These are phyloP conservation scores for Tetramorium bicarinatum DNA, from an alignment of 2,888 invertebrate genomes.

Conservation along the genomic window DNA sequence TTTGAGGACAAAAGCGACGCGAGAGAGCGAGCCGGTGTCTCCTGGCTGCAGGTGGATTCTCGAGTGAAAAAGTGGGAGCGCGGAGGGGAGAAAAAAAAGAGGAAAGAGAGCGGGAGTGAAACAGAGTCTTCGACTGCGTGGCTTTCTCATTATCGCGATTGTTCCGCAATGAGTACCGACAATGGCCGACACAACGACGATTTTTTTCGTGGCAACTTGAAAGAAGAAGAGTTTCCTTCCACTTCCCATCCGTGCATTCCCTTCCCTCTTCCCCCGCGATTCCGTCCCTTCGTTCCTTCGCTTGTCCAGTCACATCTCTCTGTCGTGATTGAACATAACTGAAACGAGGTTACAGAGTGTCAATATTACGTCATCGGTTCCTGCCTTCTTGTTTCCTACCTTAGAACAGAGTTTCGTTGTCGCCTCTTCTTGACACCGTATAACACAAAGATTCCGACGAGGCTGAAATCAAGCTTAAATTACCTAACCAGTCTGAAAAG, in stretches of 20 bases:
- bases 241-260: background rate
- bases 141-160: slow-evolving; percentile 85
- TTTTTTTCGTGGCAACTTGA: slow-evolving; percentile 77
- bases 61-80: slow-evolving; percentile 20
- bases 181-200: slow-evolving; percentile 80
- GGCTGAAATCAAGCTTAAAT: background rate
- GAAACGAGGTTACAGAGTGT: slow-evolving; percentile 70
- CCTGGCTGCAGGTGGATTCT: slow-evolving; percentile 29
- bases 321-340: slow-evolving; percentile 67
- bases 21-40: slow-evolving; percentile 33
- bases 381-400: slow-evolving; percentile 64
- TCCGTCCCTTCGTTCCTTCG: background rate
- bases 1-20: slow-evolving; percentile 32
- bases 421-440: background rate
- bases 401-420: slow-evolving; percentile 21
- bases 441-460: slow-evolving; percentile 11
- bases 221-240: slow-evolving; percentile 54
- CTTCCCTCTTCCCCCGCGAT: background rate
- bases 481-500: background rate
- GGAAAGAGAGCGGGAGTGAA: slow-evolving; percentile 49
- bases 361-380: slow-evolving; percentile 74
- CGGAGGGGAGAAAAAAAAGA: background rate
- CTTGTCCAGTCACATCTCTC: slow-evolving; percentile 56
- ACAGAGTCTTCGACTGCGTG: slow-evolving; percentile 80
- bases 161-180: slow-evolving; percentile 81